These are phyloP conservation scores for Oxygymnocypris stewartii DNA, from an alignment of 2,113 vertebrate genomes.

Conservation along the genomic window DNA sequence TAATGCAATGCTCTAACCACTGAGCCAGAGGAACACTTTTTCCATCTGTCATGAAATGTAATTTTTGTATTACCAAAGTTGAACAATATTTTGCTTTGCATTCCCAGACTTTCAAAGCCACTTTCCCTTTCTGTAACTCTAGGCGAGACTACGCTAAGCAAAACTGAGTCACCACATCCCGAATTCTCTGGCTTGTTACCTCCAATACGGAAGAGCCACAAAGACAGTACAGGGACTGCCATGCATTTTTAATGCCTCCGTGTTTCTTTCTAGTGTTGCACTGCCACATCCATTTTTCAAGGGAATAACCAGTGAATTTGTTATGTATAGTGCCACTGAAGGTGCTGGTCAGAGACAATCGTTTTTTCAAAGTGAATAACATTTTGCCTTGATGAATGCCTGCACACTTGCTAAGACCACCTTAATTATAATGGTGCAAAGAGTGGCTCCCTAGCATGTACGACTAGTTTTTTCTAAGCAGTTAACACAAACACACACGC, in stretches of 20 bases:
- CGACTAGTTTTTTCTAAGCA: neutral
- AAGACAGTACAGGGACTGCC: constrained; percentile 61
- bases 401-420: neutral
- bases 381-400: neutral
- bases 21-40: no score
- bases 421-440: neutral
- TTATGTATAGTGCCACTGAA: constrained; percentile 67
- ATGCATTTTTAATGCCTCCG: constrained; percentile 70
- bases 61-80: neutral
- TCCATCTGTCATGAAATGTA: neutral
- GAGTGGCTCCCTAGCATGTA: neutral
- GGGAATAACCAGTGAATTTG: constrained; percentile 70
- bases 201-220: constrained; percentile 54
- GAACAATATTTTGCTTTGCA: constrained; percentile 1
- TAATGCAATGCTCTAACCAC: no score
- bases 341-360: constrained; percentile 62
- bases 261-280: constrained; percentile 67
- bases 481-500: constrained; percentile 5
- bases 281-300: constrained; percentile 71
- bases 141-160: neutral
- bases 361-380: neutral
- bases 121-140: neutral
- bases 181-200: constrained; percentile 10
- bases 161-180: constrained; percentile 26
- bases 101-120: neutral